Evolutionary conservation across 2,797 vertebrate genomes (phyloP), one percentile per base, ranked within the genome.

Genomic region (Neosalanx taihuensis): DNA sequence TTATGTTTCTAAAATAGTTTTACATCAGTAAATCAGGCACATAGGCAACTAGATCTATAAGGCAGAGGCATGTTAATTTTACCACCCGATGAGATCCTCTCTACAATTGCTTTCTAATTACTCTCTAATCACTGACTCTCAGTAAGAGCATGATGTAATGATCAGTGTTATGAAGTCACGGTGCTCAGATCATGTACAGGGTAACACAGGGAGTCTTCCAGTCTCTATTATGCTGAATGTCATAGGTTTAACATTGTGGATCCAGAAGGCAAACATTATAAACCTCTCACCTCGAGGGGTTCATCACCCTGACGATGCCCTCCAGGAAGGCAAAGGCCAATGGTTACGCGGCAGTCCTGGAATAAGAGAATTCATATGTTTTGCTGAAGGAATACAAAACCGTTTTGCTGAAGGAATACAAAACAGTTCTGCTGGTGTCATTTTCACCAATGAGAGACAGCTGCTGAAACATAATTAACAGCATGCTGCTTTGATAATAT

Each of bases 121-220:
- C 37, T 70, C 62, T 18, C 66, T 67, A 76, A 80, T 74, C 72
- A 56, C 63, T 67, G 30, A 67, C 67, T 60, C 65, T 73, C 33
- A 69, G 41, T 0, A 9, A 69, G 64, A 64, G 65, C 74, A 78
- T 53, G 71, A 65, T 69, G 72, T 74, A 80, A 72, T 81, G 68
- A 83, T 72, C 13, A 63, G 31, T 68, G 67, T 76, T 75, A 70
- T 81, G 58, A 74, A 81, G 72, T 75, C 29, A 75, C 74, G 78
- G 58, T 70, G 71, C 70, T 69, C 83, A 18, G 5, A 53, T 53
- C 81, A 79, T 65, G 72, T 70, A 41, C 53, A 23, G 70, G 64
- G 60, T 31, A 61, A 69, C 72, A 75, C 79, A 41, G 37, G 37
- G 37, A 79, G 73, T 62, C 61, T 37, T 31, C 62, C 18, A 64